Conservation (phyloP, 1,140 invertebrate species). For the Rhizoglyphus robini region DNA sequence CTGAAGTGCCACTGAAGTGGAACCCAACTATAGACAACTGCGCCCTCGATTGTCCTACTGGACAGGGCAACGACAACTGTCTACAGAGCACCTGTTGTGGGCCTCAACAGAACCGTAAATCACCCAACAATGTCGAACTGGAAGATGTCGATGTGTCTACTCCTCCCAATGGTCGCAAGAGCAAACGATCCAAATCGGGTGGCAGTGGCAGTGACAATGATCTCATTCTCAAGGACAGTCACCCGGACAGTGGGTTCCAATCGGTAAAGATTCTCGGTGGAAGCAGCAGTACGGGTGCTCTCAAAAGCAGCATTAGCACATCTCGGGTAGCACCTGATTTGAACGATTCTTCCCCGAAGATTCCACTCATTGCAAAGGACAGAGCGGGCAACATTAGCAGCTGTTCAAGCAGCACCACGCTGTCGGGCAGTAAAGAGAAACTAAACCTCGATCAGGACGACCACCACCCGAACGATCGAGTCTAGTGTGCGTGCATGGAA, state of each 20-base stretch:
- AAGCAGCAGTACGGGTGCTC: not conserved
- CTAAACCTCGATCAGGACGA: no score
- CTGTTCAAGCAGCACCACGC: not conserved
- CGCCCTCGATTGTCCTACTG: slow-evolving; percentile 6
- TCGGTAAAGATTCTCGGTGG: not conserved
- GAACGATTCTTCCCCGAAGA: not conserved
- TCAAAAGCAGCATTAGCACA: no score
- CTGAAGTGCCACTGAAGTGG: not conserved
- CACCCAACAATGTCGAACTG: not conserved
- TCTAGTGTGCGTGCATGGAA: no score
- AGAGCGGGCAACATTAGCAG: not conserved
- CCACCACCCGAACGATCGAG: no score
- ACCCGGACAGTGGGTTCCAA: not conserved
- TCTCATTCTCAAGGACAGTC: not conserved
- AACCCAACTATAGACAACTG: not conserved
- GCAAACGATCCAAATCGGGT: not conserved
- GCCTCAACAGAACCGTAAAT: not conserved
- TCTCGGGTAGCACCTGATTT: not conserved
- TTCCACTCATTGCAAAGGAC: not conserved
- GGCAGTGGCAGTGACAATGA: not conserved
- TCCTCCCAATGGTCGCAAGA: not conserved
- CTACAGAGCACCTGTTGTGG: slow-evolving; percentile 11
- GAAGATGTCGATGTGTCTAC: not conserved
- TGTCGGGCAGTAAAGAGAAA: not conserved
- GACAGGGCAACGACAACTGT: not conserved